Base-by-base conservation (phyloP, 2,888 invertebrate genomes). In the Galerucella pusilla region DNA sequence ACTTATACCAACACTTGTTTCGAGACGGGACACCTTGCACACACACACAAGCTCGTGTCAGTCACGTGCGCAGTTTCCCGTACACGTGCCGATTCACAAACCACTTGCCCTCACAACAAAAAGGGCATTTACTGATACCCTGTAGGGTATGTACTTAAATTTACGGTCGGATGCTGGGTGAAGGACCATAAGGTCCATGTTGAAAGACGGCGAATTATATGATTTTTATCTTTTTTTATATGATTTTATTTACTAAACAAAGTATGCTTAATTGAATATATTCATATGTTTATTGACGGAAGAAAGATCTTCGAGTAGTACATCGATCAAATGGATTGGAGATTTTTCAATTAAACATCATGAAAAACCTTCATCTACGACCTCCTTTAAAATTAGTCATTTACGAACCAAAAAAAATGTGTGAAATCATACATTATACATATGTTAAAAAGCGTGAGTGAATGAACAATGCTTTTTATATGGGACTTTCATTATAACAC, bases 1-100 rank as follows among this genome's bases (percentile, higher is more conserved):
- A 80, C 79, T 80, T 78, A 75, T 73, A 69, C 57, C 64, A 59
- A 60, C 72, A 74, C 73, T 74, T 74, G 73, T 74, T 69, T 64
- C 57, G 57, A 68, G 54, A 14, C 57, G 45, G 68, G 68, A 45
- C 73, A 74, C 73, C 73, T 74, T 74, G 75, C 75, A 60, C 59
- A 45, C 70, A 74, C 71, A 61, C 70, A 74, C 71, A 61, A 60
- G 66, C 69, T 61, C 69, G 46, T 63, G 60, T 77, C 80, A 75
- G 79, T 79, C 88, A 88, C 87, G 87, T 88, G 87, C 75, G 79
- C 69, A 74, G 71, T 81, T 88, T 88, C 87, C 87, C 87, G 84
- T 82, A 81, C 88, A 88, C 87, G 88, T 88, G 88, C 77, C 81
- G 73, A 57, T 83, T 87, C 87, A 84, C 87, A 86, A 83, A 77